Percentiles rank a stretch among this genome's conserved stretches.
Conservation (phyloP, 2,113 vertebrate species). For the Merops nubicus region DNA sequence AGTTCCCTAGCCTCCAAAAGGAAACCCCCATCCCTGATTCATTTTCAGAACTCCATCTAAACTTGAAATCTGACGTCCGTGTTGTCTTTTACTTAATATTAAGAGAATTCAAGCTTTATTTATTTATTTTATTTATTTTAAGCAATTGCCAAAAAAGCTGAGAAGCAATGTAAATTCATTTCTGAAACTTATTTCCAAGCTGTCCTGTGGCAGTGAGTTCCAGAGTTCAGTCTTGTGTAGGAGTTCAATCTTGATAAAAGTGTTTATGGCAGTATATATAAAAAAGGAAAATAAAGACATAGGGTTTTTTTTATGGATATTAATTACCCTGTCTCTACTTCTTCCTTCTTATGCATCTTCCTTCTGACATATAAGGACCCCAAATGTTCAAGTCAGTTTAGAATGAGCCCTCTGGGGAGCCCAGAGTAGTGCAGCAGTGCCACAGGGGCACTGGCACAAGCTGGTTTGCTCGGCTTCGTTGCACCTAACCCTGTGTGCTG, state of each 20-base stretch:
- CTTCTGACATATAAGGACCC: neutral
- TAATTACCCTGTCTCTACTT: neutral
- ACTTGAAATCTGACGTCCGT: neutral
- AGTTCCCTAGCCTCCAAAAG: neutral
- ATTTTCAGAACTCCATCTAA: neutral
- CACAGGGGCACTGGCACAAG: neutral
- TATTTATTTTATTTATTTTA: too few species aligned
- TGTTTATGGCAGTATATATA: neutral
- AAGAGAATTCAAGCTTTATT: neutral
- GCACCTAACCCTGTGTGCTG: fast-evolving
- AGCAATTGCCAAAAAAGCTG: neutral
- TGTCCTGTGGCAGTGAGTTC: neutral
- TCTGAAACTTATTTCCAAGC: neutral
- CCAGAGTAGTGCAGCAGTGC: neutral
- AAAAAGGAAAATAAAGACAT: neutral
- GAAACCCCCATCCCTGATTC: neutral
- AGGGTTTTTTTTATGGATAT: neutral
- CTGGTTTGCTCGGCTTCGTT: neutral
- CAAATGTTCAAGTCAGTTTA: neutral
- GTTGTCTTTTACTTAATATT: neutral
- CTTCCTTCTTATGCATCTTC: neutral
- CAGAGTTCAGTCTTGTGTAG: fast-evolving
- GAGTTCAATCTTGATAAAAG: neutral
- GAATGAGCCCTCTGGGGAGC: neutral
- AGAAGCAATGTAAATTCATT: fast-evolving